These are phyloP conservation scores for Xanthorhoe spadicearia DNA, from an alignment of 2,888 invertebrate species.

Conservation along the genomic window DNA sequence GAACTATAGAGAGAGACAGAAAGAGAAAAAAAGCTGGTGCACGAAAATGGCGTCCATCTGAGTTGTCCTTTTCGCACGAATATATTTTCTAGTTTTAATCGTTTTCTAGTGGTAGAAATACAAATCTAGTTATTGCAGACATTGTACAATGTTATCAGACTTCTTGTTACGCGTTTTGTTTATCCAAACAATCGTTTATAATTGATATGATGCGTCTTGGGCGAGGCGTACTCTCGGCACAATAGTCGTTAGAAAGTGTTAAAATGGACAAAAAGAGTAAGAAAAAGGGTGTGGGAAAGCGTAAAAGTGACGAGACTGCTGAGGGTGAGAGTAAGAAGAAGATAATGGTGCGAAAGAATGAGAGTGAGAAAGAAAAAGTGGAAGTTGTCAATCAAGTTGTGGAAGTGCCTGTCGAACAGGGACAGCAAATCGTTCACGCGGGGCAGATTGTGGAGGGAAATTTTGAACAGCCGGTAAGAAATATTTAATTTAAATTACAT, in stretches of 20 bases:
- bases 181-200: constrained; percentile 12
- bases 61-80: constrained; percentile 79
- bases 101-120: constrained; percentile 53
- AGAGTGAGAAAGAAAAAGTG: constrained; percentile 72
- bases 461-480: constrained; percentile 73
- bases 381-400: constrained; percentile 77
- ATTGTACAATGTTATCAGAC: constrained; percentile 34
- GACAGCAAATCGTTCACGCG: constrained; percentile 78
- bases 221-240: constrained; percentile 57
- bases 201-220: constrained; percentile 60
- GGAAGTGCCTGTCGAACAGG: constrained; percentile 78
- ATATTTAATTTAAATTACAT: constrained; percentile 4
- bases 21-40: constrained; percentile 43
- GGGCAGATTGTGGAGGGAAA: constrained; percentile 79
- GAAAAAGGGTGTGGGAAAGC: constrained; percentile 80
- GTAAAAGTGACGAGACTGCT: constrained; percentile 75
- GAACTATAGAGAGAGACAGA: constrained; percentile 29
- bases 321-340: constrained; percentile 75
- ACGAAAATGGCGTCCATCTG: constrained; percentile 78
- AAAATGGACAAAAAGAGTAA: constrained; percentile 84
- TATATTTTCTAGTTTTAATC: constrained; percentile 52
- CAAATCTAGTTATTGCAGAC: constrained; percentile 45
- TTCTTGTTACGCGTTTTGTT: neutral
- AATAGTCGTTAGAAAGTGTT: constrained; percentile 51
- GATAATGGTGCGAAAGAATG: constrained; percentile 72